Conservation (phyloP, 2,797 vertebrate genomes). For the Columba guinea region DNA sequence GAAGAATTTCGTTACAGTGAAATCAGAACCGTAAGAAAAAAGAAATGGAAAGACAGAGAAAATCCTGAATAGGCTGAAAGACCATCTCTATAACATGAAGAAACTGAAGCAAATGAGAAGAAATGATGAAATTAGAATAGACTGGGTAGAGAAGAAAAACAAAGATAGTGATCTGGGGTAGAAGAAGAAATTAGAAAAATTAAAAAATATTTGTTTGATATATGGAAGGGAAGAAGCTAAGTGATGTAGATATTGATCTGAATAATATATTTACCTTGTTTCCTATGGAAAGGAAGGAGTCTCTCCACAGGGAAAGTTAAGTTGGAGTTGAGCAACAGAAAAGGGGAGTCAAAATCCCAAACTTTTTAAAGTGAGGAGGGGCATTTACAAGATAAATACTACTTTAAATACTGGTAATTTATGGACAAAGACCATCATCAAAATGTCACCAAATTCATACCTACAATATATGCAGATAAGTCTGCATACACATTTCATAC, state of each 20-base stretch:
- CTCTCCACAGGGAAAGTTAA: background rate
- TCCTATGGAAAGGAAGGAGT: background rate
- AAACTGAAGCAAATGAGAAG: background rate
- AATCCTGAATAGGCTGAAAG: slow-evolving; percentile 1
- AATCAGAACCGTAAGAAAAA: background rate
- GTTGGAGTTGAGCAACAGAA: background rate
- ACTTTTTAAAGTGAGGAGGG: background rate
- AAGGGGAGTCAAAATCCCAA: background rate
- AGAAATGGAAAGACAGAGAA: background rate
- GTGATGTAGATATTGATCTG: background rate
- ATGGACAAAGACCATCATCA: background rate
- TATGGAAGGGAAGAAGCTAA: background rate
- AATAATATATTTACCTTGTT: background rate
- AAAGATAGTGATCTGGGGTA: background rate
- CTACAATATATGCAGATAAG: background rate
- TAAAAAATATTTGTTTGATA: background rate
- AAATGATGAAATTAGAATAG: background rate
- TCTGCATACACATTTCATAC: background rate
- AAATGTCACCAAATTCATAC: background rate
- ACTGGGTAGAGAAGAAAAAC: background rate
- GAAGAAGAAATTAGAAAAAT: background rate
- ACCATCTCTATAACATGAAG: background rate
- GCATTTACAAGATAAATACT: background rate
- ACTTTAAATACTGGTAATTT: background rate
- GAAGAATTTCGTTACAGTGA: slow-evolving; percentile 24